Evolutionary conservation across 2,888 invertebrate species (phyloP).

Genomic region (Harpalus rufipes): DNA sequence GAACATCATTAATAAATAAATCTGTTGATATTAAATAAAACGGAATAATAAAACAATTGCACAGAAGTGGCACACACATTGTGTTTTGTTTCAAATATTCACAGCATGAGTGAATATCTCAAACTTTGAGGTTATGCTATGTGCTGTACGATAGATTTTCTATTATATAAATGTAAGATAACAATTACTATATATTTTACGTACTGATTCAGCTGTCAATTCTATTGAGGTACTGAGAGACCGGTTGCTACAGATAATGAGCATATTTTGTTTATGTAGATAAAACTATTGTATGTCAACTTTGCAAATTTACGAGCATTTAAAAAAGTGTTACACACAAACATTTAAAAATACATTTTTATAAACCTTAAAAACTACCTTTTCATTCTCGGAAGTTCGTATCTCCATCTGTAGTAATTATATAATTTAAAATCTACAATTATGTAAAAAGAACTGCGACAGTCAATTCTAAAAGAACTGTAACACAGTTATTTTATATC

Average conservation of each 20-base stretch:
- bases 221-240: slow-evolving; percentile 61
- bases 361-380: slow-evolving; percentile 74
- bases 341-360: slow-evolving; percentile 77
- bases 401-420: slow-evolving; percentile 70
- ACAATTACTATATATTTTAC: slow-evolving; percentile 48
- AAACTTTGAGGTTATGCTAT: not conserved
- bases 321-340: slow-evolving; percentile 77
- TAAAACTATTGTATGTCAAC: slow-evolving; percentile 70
- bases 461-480: slow-evolving; percentile 69
- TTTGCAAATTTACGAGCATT: slow-evolving; percentile 74
- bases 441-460: slow-evolving; percentile 70
- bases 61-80: slow-evolving; percentile 76
- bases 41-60: slow-evolving; percentile 74
- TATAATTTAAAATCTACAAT: slow-evolving; percentile 69
- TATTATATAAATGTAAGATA: slow-evolving; percentile 25
- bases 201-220: slow-evolving; percentile 57
- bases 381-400: slow-evolving; percentile 69
- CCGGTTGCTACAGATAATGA: slow-evolving; percentile 36
- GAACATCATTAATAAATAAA: slow-evolving; percentile 68
- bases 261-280: slow-evolving; percentile 62
- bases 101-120: slow-evolving; percentile 51
- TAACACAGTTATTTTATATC: slow-evolving; percentile 71
- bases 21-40: slow-evolving; percentile 70
- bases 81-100: slow-evolving; percentile 68
- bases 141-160: slow-evolving; percentile 21